These are phyloP conservation scores for Bufotes viridis DNA, from an alignment of 2,797 vertebrate species.

Conservation along the genomic window DNA sequence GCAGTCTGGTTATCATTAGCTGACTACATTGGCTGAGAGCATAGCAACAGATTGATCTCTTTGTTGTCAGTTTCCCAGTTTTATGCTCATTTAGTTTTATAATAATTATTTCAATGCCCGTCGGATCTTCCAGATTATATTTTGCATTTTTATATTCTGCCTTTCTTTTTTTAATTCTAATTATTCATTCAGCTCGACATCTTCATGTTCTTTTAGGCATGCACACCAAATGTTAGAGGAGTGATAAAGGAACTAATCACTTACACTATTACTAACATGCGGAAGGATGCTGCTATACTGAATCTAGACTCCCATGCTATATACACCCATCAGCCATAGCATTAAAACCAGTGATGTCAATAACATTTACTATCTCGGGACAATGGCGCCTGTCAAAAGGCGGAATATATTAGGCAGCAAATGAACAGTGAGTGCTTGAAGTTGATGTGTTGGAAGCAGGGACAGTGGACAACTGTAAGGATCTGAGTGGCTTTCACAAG, in stretches of 20 bases:
- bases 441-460: too few relatives aligned
- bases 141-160: constrained; percentile 30
- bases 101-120: constrained; percentile 5
- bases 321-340: too few relatives aligned
- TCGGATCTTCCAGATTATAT: constrained; percentile 21
- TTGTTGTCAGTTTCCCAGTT: constrained; percentile 28
- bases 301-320: background rate
- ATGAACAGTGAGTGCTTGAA: too few relatives aligned
- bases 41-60: constrained; percentile 28
- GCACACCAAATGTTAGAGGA: background rate
- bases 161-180: constrained; percentile 5
- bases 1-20: constrained; percentile 1
- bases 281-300: background rate
- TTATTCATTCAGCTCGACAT: background rate
- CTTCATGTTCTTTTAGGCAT: background rate
- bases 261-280: background rate
- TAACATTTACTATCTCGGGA: too few relatives aligned
- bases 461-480: too few relatives aligned
- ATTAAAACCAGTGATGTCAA: too few relatives aligned
- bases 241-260: background rate
- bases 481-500: too few relatives aligned
- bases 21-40: background rate
- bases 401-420: too few relatives aligned
- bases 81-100: constrained; percentile 19
- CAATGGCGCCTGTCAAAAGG: too few relatives aligned